A percentile compares a stretch with the other conserved stretches of the same genome.
phyloP scores from a whole-genome alignment of 2,888 invertebrate genomes.

The Ephialtes manifestator region DNA sequence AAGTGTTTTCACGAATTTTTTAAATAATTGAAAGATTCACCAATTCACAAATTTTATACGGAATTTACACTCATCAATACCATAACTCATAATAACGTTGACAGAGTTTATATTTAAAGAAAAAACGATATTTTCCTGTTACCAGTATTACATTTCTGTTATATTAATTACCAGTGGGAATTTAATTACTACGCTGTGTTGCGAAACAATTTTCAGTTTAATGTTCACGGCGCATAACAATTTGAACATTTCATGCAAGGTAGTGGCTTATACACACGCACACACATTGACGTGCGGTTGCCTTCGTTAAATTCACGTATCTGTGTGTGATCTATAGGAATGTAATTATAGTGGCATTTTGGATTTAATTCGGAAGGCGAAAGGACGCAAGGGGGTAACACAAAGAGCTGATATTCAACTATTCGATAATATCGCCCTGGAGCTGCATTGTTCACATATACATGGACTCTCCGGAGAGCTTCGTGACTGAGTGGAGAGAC shows the following conservation, averaged over 20 bases:
- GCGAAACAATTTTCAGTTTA: constrained; percentile 31
- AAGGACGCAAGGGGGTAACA: not conserved
- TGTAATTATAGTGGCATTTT: constrained; percentile 64
- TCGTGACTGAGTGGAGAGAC: constrained; percentile 13
- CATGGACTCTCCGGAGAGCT: not conserved
- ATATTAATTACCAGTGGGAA: not conserved
- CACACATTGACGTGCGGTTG: not conserved
- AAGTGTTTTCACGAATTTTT: too few relatives aligned
- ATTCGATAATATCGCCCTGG: constrained; percentile 54
- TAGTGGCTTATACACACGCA: not conserved
- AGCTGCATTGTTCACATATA: constrained; percentile 23
- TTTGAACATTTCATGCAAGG: not conserved
- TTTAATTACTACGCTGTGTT: not conserved
- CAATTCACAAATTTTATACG: too few relatives aligned
- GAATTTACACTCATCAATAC: not conserved
- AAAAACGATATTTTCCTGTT: not conserved
- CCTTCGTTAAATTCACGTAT: constrained; percentile 38
- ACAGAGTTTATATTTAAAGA: not conserved
- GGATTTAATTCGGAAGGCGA: constrained; percentile 52
- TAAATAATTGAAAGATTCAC: too few relatives aligned
- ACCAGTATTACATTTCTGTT: constrained; percentile 6
- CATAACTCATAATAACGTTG: not conserved
- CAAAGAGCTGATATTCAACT: constrained; percentile 53
- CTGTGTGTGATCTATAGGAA: constrained; percentile 50
- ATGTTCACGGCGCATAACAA: constrained; percentile 8